Conservation (phyloP, 2,113 vertebrate species). For the Sitta europaea region DNA sequence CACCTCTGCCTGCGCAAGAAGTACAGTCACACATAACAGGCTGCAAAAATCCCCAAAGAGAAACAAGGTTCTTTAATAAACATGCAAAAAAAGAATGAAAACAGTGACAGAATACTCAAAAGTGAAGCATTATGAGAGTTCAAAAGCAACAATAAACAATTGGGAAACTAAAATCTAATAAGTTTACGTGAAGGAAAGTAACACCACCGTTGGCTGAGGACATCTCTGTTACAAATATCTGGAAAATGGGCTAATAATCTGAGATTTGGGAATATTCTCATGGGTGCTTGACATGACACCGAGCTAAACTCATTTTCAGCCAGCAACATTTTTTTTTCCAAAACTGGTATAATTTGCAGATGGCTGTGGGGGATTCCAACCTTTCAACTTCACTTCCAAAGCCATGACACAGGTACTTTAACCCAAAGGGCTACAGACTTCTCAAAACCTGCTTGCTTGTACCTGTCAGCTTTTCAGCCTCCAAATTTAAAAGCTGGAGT, state of each 20-base stretch:
- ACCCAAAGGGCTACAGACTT: not conserved
- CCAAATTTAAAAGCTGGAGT: not conserved
- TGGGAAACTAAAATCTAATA: not conserved
- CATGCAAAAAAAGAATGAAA: not conserved
- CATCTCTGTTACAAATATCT: not conserved
- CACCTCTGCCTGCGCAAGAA: not conserved
- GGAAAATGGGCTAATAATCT: not conserved
- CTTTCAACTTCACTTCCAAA: not conserved
- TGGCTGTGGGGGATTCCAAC: not conserved
- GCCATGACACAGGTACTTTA: not conserved
- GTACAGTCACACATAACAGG: rapidly evolving
- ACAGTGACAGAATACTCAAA: not conserved
- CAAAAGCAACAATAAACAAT: not conserved
- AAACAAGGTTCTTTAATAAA: not conserved
- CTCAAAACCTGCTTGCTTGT: not conserved
- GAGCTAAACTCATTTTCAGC: not conserved
- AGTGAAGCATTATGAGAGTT: not conserved
- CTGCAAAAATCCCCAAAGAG: not conserved
- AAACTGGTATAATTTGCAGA: not conserved
- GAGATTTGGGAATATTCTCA: not conserved
- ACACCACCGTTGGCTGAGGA: not conserved
- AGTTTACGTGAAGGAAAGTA: not conserved
- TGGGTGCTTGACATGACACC: not conserved
- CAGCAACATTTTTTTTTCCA: not conserved
- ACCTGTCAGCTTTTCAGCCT: not conserved